Evolutionary conservation across 2,113 vertebrate genomes (phyloP).

Genomic region (Pontoporia blainvillei): DNA sequence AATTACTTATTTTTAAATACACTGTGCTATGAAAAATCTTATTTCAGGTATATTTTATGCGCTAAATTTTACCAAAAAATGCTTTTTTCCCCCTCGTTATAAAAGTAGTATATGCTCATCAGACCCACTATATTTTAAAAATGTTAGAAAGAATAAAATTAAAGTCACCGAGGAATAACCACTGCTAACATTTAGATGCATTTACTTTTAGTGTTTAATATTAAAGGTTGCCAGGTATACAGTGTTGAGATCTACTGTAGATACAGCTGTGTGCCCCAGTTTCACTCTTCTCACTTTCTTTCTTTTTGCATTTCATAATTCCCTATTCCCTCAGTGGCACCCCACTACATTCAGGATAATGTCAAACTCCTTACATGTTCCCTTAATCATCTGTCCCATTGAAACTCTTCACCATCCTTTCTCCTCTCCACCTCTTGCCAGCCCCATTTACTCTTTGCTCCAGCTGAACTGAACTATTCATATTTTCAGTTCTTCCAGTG

Average conservation of each 20-base stretch:
- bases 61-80: background rate
- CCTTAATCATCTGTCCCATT: background rate
- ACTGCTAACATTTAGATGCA: background rate
- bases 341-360: background rate
- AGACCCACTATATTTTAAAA: background rate
- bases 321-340: background rate
- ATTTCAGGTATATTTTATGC: background rate
- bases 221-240: background rate
- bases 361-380: background rate
- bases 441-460: background rate
- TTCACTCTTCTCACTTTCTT: background rate
- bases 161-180: background rate
- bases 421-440: background rate
- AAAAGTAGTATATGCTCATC: background rate
- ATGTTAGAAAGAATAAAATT: background rate
- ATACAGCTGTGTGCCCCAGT: background rate
- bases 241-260: background rate
- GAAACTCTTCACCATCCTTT: background rate
- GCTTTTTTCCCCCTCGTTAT: background rate
- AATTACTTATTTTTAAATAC: background rate
- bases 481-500: background rate
- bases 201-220: background rate
- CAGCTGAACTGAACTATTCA: background rate
- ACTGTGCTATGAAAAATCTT: background rate
- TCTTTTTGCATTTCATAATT: background rate